Base-by-base conservation (phyloP, 1,140 invertebrate species). In the Plectrocnemia conspersa region DNA sequence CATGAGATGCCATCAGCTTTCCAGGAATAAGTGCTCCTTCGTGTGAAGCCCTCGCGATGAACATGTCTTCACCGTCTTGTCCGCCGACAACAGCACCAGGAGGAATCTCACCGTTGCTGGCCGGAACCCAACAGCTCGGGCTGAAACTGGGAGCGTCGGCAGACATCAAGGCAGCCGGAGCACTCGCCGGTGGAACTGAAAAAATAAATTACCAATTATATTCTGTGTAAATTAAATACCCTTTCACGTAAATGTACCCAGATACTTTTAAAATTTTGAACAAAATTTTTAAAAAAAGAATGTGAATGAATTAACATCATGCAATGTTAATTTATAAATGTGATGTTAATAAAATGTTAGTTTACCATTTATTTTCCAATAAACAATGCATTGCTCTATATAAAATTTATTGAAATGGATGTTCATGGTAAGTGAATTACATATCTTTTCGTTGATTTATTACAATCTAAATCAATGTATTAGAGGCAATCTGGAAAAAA, bases 1-100 rank as follows among this genome's bases (percentile, higher is more conserved):
- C 79, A 63, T 91, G 86, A 1, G 82, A 81, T 0, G 80, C 75
- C 32, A 83, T 77, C 5, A 88, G 69, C 71, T 93, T 93, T 25
- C 89, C 89, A 54, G 88, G 88, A 58, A 91, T 76, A 3, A 87
- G 64, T 35, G 82, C 86, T 23, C 86, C 87, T 64, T 89, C 83
- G 55, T 88, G 84, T 23, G 70, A 65, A 3, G 84, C 85, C 52
- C 89, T 75, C 1, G 81, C 84, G 9, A 93, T 82, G 64, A 80
- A 91, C 24, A 90, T 64, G 6, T 82, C 74, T 66, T 89, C 88
- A 50, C 77, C 77, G 59, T 88, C 86, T 57, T 83, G 77, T 21
- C 89, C 89, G 1, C 84, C 88, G 10, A 79, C 74, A 3, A 90
- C 77, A 2, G 85, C 84, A 46, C 79, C 81, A 1, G 86, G 79